Percentiles rank a stretch among this genome's conserved stretches.
phyloP scores from a whole-genome alignment of 2,888 invertebrate species.

The Beris chalybata region DNA sequence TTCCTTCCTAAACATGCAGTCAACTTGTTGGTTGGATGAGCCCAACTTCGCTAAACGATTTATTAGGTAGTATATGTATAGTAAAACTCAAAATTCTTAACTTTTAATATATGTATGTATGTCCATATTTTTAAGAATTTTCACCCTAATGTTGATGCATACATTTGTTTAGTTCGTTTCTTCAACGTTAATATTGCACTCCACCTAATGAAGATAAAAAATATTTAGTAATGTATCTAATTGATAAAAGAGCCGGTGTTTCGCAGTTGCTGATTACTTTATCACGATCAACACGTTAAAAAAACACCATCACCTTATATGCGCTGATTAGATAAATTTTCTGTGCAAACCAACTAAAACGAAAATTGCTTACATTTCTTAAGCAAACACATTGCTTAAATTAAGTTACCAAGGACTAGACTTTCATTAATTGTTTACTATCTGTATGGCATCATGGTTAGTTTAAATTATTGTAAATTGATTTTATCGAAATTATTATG shows the following conservation, averaged over 20 bases:
- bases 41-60: constrained; percentile 10
- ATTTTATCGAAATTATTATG: no score
- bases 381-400: constrained; percentile 7
- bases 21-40: constrained; percentile 12
- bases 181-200: no score
- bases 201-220: no score
- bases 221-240: no score
- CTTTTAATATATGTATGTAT: no score
- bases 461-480: not conserved
- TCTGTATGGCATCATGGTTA: constrained; percentile 8
- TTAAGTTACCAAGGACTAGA: constrained; percentile 7
- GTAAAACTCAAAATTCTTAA: not conserved
- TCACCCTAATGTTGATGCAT: not conserved
- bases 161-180: no score
- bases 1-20: constrained; percentile 11
- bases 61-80: constrained; percentile 15
- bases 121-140: not conserved
- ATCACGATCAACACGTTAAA: no score
- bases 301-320: not conserved
- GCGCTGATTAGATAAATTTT: constrained; percentile 19
- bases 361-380: constrained; percentile 4
- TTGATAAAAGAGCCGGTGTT: no score
- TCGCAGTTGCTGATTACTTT: no score
- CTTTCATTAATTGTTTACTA: not conserved
- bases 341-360: constrained; percentile 18